A percentile compares a stretch with the other conserved stretches of the same genome.
phyloP scores from a whole-genome alignment of 2,888 invertebrate species.

The Priocnemis perturbator region DNA sequence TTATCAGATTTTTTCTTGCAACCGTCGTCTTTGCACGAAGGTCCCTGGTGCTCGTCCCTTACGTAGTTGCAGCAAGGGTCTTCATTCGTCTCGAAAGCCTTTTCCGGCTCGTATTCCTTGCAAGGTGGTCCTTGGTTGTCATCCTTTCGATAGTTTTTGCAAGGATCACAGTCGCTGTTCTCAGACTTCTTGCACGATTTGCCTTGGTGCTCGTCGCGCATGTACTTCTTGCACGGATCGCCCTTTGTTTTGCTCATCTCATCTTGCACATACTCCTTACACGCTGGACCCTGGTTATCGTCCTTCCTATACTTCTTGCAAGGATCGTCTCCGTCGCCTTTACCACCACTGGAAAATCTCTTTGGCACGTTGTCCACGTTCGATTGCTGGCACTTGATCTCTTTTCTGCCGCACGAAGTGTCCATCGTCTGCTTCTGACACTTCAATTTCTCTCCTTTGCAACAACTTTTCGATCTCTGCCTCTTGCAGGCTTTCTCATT shows the following conservation, averaged over 20 bases:
- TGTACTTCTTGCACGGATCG: slow-evolving; percentile 30
- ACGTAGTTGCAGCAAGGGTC: no score
- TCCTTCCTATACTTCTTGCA: slow-evolving; percentile 15
- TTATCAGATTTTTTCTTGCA: neutral
- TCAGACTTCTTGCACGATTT: slow-evolving; percentile 4
- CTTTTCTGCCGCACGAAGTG: no score
- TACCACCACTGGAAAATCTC: neutral
- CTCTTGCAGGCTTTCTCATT: neutral
- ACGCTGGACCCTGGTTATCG: slow-evolving; percentile 10
- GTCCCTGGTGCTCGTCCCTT: slow-evolving; percentile 8
- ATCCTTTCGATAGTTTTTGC: slow-evolving; percentile 21
- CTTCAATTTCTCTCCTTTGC: neutral
- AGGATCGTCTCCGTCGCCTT: slow-evolving; percentile 14
- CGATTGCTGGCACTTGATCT: no score
- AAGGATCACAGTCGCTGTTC: slow-evolving; percentile 29
- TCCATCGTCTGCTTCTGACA: neutral
- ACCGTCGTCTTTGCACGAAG: slow-evolving; percentile 13
- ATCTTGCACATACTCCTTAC: slow-evolving; percentile 28
- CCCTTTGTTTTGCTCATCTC: slow-evolving; percentile 18
- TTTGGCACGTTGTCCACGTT: neutral
- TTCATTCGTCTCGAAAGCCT: neutral
- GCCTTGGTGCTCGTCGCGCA: neutral
- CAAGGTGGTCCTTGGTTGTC: slow-evolving; percentile 10
- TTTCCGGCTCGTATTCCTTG: slow-evolving; percentile 6
- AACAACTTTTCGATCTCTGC: slow-evolving; percentile 6